Evolutionary conservation across 2,797 vertebrate species (phyloP).

Genomic region (Cirrhinus mrigala): DNA sequence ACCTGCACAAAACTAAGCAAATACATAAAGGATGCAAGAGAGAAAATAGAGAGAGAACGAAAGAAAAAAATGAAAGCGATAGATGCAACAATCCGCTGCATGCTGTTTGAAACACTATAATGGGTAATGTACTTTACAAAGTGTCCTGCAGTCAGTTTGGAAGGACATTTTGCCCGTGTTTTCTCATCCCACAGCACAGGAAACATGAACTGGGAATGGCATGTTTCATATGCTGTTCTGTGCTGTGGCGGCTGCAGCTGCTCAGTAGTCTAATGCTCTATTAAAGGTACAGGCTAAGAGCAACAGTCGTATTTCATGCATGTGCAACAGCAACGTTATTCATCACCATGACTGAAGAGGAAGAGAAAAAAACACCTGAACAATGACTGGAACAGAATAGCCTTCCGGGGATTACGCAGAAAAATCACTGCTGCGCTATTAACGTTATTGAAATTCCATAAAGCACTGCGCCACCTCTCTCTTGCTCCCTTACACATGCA

Average conservation of each 20-base stretch:
- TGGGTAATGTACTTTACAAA: conserved; percentile 8
- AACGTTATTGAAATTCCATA: conserved; percentile 68
- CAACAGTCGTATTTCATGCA: background rate
- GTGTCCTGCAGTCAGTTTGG: background rate
- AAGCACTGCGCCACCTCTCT: conserved; percentile 60
- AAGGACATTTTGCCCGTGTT: conserved; percentile 10
- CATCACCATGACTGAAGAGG: conserved; percentile 22
- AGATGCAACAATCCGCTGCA: conserved; percentile 56
- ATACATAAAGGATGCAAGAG: background rate
- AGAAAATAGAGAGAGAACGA: background rate
- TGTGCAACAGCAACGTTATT: conserved; percentile 26
- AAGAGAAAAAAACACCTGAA: conserved; percentile 64
- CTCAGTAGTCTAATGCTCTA: background rate
- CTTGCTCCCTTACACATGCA: conserved; percentile 35
- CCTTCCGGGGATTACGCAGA: conserved; percentile 72
- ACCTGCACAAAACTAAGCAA: background rate
- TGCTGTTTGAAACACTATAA: conserved; percentile 60
- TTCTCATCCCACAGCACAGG: background rate
- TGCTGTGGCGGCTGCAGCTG: background rate
- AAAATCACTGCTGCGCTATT: conserved; percentile 69
- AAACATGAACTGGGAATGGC: conserved; percentile 2
- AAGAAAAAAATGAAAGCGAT: background rate
- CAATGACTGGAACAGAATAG: conserved; percentile 69
- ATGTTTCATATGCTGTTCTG: conserved; percentile 10
- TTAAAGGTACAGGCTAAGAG: conserved; percentile 17